phyloP scores from a whole-genome alignment of 2,113 vertebrate genomes.

The Uria lomvia region DNA sequence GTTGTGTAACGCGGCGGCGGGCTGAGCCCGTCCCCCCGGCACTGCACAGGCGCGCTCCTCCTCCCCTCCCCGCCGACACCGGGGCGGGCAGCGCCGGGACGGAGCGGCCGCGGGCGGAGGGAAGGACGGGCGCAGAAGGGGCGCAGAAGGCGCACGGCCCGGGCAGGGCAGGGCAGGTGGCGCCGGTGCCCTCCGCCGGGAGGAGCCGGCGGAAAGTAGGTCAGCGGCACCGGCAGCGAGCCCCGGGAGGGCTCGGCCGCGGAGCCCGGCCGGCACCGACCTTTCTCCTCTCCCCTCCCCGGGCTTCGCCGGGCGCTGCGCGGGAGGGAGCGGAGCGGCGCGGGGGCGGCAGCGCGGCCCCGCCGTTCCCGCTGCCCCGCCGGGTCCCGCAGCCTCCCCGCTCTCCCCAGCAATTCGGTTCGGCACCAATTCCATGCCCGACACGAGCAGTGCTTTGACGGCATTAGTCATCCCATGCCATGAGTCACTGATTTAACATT shows the following conservation, averaged over 20 bases:
- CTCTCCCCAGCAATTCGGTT: background rate
- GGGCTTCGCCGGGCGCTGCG: too few relatives aligned
- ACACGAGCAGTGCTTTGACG: background rate
- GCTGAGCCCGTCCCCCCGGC: slow-evolving; percentile 42
- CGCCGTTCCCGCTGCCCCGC: too few relatives aligned
- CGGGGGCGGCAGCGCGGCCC: background rate
- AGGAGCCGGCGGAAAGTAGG: slow-evolving; percentile 75
- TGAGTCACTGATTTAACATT: slow-evolving; percentile 47
- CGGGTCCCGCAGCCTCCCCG: background rate
- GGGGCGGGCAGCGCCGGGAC: background rate
- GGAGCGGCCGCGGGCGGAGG: background rate
- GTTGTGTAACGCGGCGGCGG: slow-evolving; percentile 63
- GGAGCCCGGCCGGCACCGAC: background rate
- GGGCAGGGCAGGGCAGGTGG: background rate
- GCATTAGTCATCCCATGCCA: slow-evolving; percentile 13
- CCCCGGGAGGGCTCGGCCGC: background rate
- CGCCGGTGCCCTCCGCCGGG: background rate
- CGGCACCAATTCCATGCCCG: background rate
- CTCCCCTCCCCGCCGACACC: background rate
- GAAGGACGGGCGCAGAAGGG: background rate
- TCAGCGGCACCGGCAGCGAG: slow-evolving; percentile 72
- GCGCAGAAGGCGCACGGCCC: background rate
- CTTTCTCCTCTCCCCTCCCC: background rate
- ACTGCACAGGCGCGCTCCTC: slow-evolving; percentile 25
- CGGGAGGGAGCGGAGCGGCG: background rate